Percentiles rank a stretch among this genome's conserved stretches.
Evolutionary conservation across 2,113 vertebrate genomes (phyloP).

Genomic region (Saccopteryx leptura): DNA sequence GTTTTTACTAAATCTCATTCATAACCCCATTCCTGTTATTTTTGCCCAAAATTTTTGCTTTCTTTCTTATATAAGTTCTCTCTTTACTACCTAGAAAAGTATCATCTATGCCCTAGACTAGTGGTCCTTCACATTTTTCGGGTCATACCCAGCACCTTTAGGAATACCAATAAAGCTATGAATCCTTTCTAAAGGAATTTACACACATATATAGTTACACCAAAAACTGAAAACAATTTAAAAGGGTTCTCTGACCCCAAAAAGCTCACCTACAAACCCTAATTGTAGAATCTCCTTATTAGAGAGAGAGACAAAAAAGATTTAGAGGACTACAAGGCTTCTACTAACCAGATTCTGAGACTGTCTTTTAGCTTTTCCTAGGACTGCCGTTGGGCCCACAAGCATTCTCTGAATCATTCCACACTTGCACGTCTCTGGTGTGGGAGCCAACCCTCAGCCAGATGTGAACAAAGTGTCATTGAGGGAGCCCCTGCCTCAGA

Average conservation of each 20-base stretch:
- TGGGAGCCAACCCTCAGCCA: conserved; percentile 6
- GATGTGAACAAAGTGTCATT: conserved; percentile 59
- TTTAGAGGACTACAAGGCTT: background rate
- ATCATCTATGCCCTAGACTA: background rate
- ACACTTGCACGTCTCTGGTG: background rate
- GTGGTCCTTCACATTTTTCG: background rate
- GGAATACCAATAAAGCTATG: conserved; percentile 31
- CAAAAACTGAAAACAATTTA: conserved; percentile 50
- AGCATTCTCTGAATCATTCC: conserved; percentile 41
- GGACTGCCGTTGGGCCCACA: background rate
- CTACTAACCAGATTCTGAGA: background rate
- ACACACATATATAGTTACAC: background rate
- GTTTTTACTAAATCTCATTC: conserved; percentile 17
- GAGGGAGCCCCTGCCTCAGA: conserved; percentile 56
- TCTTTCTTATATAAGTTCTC: background rate
- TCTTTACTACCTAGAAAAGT: background rate
- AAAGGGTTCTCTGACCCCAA: background rate
- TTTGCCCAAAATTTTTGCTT: background rate
- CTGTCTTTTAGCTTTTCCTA: conserved; percentile 45
- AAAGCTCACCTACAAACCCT: background rate
- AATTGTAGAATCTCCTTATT: background rate
- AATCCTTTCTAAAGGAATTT: conserved; percentile 48
- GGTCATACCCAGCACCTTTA: background rate
- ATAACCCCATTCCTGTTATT: background rate
- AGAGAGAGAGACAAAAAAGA: background rate